Evolutionary conservation across 2,113 vertebrate species (phyloP).

Genomic region (Petrocephalus microphthalmus): DNA sequence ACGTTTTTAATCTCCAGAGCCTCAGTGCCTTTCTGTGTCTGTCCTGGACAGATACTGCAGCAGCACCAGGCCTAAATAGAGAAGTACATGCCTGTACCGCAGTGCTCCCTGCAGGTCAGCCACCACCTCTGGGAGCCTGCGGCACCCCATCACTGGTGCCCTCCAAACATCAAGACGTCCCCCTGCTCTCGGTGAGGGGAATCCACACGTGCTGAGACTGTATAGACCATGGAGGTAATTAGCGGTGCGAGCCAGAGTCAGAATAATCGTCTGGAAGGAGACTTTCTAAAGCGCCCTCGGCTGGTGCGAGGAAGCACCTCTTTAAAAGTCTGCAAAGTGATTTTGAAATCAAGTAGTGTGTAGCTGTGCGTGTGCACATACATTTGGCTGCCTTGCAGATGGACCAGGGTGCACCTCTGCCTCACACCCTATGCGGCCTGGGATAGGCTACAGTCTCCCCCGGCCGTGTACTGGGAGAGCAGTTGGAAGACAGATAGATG

Average conservation of each 20-base stretch:
- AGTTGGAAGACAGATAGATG: background rate
- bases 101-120: background rate
- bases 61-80: conserved; percentile 58
- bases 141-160: background rate
- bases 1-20: background rate
- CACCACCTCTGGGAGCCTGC: background rate
- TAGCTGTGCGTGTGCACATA: background rate
- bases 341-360: background rate
- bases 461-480: background rate
- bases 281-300: background rate
- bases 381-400: background rate
- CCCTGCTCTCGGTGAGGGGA: background rate
- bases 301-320: background rate
- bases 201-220: background rate
- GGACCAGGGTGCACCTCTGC: background rate
- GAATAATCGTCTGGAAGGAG: background rate
- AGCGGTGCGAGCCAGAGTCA: background rate
- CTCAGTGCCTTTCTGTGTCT: conserved; percentile 12
- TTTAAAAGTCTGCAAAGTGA: background rate
- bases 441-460: background rate
- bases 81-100: conserved; percentile 53
- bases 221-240: background rate
- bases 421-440: background rate
- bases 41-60: conserved; percentile 51
- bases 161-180: background rate